These are phyloP conservation scores for Neolamprologus devosi DNA, from an alignment of 2,113 vertebrate genomes.

Conservation along the genomic window DNA sequence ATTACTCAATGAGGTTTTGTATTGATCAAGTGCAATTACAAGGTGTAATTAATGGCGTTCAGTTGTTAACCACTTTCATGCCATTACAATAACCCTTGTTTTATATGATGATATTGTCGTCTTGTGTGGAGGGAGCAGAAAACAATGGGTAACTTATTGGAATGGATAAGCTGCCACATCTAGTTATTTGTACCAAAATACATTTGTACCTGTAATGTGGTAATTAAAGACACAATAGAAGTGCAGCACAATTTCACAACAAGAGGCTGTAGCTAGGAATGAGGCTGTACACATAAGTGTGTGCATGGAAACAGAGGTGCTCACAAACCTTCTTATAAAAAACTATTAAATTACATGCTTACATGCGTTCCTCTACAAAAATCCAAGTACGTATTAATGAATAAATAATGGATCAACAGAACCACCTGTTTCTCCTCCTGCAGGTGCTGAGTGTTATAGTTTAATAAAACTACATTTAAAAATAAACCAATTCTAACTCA, in stretches of 20 bases:
- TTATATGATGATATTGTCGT: neutral
- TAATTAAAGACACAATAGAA: neutral
- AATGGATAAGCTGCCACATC: neutral
- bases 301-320: neutral
- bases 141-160: neutral
- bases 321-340: neutral
- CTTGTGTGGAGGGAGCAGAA: neutral
- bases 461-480: neutral
- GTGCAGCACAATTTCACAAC: neutral
- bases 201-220: neutral
- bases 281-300: neutral
- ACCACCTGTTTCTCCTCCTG: neutral
- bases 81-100: neutral
- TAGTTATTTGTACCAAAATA: neutral
- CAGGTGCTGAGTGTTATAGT: neutral
- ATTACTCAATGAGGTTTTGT: neutral
- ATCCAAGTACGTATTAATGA: neutral
- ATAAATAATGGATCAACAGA: neutral
- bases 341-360: neutral
- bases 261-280: neutral
- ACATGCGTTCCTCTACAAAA: neutral
- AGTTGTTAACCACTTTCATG: neutral
- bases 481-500: rapidly evolving
- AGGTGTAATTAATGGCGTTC: constrained; percentile 2
- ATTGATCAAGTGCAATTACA: constrained; percentile 1